Evolutionary conservation across 2,113 vertebrate genomes (phyloP), one percentile per base, ranked within the genome.

Genomic region (Cryptoleucopteryx plumbea): DNA sequence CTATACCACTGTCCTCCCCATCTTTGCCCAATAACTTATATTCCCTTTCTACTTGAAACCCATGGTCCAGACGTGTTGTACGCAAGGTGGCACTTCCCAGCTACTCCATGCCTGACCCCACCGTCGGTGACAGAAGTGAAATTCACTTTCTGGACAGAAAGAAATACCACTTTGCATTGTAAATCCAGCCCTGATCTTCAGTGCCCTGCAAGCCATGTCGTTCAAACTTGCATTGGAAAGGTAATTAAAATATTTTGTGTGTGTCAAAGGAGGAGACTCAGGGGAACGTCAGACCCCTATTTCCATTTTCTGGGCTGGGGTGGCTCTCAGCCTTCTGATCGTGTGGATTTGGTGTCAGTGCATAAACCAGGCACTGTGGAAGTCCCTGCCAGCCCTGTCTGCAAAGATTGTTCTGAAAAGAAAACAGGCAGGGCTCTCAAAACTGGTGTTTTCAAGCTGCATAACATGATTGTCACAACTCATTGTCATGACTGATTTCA

Each of bases 41-140:
- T 61, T 70, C 21, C 26, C 3, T 7, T 90, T 66, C 45, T 77
- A 2, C 53, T 50, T 66, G 58, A 92, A 88, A 77, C 38, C 16
- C 0, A 0, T 18, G 16, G 32, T 79, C 53, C 0, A 0, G 18
- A 53, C 9, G 8, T 3, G 2, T n/a, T 82, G 27, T 62, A 32
- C 8, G 13, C n/a, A 40, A 68, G 16, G 26, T 55, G 32, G 9
- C 16, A 3, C 18, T 83, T 53, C 55, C n/a, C n/a, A 87, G 56
- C 29, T 59, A 36, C 36, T 42, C 45, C 50, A 19, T 62, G 45
- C 17, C 34, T 73, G 56, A 72, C 6, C 2, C 11, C 36, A 58
- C 38, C 17, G 9, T 40, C 3, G 0, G 16, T 61, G 47, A 53
- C 42, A 67, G 36, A 77, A 88, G 21, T 50, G 3, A 91, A 95